Percentiles rank a stretch among this genome's conserved stretches.
Conservation (phyloP, 2,113 vertebrate genomes). For the Atrichornis clamosus region DNA sequence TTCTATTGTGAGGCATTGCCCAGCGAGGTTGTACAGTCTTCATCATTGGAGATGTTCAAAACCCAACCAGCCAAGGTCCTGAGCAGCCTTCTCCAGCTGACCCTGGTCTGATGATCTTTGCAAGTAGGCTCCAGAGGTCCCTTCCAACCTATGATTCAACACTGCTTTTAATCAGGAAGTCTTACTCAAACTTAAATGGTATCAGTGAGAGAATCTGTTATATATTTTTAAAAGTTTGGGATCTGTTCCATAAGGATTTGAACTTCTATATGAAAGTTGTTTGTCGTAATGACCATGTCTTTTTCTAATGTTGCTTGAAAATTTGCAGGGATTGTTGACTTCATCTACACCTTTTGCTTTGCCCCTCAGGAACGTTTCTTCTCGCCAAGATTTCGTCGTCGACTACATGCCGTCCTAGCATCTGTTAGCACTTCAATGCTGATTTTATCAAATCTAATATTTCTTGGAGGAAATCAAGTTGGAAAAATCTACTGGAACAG, state of each 20-base stretch:
- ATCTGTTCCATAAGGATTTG: neutral
- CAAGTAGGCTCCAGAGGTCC: neutral
- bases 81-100: neutral
- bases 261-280: neutral
- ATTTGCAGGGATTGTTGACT: neutral
- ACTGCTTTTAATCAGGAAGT: neutral
- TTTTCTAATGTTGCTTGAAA: neutral
- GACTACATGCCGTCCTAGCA: constrained; percentile 83
- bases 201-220: neutral
- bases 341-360: neutral
- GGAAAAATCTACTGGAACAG: constrained; percentile 92
- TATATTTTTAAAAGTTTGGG: neutral
- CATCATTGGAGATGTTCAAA: neutral
- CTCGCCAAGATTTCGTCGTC: constrained; percentile 79
- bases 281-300: neutral
- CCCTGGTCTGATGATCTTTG: neutral
- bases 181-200: neutral
- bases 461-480: constrained; percentile 90
- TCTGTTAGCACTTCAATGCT: constrained; percentile 89
- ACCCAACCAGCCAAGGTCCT: neutral
- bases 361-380: constrained; percentile 74
- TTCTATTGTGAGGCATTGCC: neutral
- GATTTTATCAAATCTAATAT: constrained; percentile 96
- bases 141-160: neutral
- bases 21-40: neutral